A percentile compares a stretch with the other conserved stretches of the same genome.
These are phyloP conservation scores for Meloidogyne floridensis DNA, from an alignment of 1,140 invertebrate species.

Conservation along the genomic window DNA sequence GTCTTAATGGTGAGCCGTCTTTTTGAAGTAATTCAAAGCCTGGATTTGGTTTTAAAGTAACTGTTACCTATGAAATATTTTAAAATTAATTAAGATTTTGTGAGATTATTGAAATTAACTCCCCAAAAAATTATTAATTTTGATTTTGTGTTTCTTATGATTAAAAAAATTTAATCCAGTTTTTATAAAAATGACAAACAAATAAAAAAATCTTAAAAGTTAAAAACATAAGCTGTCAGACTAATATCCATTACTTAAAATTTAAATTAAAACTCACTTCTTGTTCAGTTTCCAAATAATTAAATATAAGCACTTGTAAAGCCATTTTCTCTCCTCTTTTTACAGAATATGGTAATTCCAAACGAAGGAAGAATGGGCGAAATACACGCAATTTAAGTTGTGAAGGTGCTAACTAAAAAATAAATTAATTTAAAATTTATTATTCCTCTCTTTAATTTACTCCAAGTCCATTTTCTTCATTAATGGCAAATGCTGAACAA, in stretches of 20 bases:
- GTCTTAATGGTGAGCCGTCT: conserved; percentile 65
- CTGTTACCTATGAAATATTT: conserved; percentile 71
- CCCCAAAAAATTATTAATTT: no score
- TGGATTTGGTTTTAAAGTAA: conserved; percentile 78
- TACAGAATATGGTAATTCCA: conserved; percentile 85
- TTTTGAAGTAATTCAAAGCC: conserved; percentile 73
- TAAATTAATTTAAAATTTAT: neutral
- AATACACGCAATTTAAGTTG: conserved; percentile 76
- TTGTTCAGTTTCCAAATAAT: conserved; percentile 80
- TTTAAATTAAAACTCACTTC: conserved; percentile 61
- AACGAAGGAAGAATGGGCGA: conserved; percentile 81
- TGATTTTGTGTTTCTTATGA: no score
- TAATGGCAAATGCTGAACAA: conserved; percentile 86
- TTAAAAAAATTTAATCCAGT: neutral
- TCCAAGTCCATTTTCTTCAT: conserved; percentile 79
- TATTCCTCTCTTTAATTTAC: conserved; percentile 66
- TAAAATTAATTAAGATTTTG: no score
- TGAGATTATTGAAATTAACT: no score
- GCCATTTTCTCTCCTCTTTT: conserved; percentile 86
- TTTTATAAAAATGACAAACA: neutral
- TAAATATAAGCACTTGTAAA: conserved; percentile 86
- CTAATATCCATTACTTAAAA: no score
- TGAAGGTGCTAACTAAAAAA: conserved; percentile 21
- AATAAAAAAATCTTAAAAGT: neutral
- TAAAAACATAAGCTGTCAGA: no score